Evolutionary conservation across 2,888 invertebrate genomes (phyloP).

Genomic region (Pyrochroa serraticornis): DNA sequence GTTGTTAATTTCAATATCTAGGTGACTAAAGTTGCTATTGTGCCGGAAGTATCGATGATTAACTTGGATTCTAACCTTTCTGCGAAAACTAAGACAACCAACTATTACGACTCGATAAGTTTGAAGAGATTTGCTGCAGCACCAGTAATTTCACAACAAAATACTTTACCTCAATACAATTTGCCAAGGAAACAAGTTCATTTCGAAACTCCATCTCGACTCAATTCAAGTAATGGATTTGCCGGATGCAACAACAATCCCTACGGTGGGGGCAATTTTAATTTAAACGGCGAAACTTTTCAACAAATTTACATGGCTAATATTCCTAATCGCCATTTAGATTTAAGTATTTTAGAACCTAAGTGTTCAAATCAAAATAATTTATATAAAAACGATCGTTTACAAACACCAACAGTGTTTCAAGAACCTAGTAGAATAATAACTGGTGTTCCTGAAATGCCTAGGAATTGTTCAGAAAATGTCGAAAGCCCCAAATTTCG

Average conservation of each 20-base stretch:
- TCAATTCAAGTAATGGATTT: neutral
- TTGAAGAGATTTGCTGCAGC: constrained; percentile 24
- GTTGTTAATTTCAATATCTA: neutral
- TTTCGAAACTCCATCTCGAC: constrained; percentile 47
- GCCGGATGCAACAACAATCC: constrained; percentile 15
- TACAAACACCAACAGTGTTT: neutral
- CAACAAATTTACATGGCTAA: constrained; percentile 56
- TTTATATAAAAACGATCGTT: neutral
- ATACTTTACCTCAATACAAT: neutral
- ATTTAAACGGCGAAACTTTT: constrained; percentile 42
- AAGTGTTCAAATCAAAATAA: constrained; percentile 20
- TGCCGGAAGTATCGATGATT: constrained; percentile 5
- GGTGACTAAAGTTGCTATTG: too few relatives aligned
- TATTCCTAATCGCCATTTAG: constrained; percentile 53
- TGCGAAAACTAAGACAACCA: neutral
- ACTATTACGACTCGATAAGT: neutral
- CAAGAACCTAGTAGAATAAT: neutral
- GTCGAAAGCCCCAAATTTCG: too few relatives aligned
- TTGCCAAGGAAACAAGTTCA: constrained; percentile 50
- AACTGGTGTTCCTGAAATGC: too few relatives aligned
- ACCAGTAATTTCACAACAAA: neutral
- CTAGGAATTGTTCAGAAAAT: too few relatives aligned
- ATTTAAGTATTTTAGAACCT: constrained; percentile 53
- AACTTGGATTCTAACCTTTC: neutral
- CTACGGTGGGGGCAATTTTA: neutral